A percentile compares a stretch with the other conserved stretches of the same genome.
These are phyloP conservation scores for Clupea harengus DNA, from an alignment of 2,113 vertebrate species.

Conservation along the genomic window DNA sequence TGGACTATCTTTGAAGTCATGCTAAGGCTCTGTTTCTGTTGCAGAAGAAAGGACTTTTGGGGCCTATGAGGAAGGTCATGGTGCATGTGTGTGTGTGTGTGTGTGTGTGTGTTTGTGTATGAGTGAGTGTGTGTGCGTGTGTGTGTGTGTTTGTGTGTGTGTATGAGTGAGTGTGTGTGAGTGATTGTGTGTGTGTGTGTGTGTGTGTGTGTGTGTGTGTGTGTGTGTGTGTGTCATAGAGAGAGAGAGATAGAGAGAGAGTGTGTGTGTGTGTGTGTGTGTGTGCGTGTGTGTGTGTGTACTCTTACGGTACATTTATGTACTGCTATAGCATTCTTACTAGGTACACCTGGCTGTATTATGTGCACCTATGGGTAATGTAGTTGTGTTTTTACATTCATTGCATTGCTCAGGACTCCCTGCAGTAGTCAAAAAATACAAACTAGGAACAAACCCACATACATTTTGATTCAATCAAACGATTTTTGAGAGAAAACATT, in stretches of 20 bases:
- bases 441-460: not conserved
- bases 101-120: not conserved
- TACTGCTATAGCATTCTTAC: not conserved
- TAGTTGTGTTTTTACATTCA: not conserved
- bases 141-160: not conserved
- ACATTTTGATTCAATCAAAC: not conserved
- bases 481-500: not conserved
- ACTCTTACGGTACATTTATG: not conserved
- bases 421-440: not conserved
- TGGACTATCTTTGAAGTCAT: conserved; percentile 20
- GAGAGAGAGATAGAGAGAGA: not conserved
- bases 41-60: conserved; percentile 22
- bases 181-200: not conserved
- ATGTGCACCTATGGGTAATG: not conserved
- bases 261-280: conserved; percentile 14
- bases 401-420: not conserved
- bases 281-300: not conserved
- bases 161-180: not conserved
- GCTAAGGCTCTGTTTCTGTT: conserved; percentile 29
- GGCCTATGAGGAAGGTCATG: not conserved
- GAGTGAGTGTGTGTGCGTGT: not conserved
- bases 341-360: not conserved
- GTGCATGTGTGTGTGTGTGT: not conserved
- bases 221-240: not conserved
- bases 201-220: conserved; percentile 18